Evolutionary conservation across 2,797 vertebrate species (phyloP).

Genomic region (Pipistrellus pygmaeus): DNA sequence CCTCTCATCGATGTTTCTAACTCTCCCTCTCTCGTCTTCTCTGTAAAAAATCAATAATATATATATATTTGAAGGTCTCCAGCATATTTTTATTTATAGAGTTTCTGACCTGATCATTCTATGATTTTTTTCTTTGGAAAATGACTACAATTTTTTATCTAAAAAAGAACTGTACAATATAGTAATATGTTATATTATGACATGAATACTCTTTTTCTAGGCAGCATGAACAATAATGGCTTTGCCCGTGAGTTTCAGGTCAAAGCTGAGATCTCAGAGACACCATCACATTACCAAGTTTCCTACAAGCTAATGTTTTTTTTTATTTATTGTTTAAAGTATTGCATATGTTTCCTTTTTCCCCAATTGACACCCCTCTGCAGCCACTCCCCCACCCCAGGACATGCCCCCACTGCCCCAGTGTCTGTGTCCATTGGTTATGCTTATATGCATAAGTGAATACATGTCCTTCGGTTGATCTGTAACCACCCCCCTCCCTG

Average conservation of each 20-base stretch:
- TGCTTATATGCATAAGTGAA: too few species aligned
- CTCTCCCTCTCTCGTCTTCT: too few species aligned
- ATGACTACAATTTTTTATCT: conserved; percentile 56
- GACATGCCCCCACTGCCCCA: too few species aligned
- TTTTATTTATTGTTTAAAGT: too few species aligned
- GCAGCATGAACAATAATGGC: conserved; percentile 27
- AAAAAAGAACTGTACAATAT: conserved; percentile 6
- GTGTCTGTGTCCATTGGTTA: too few species aligned
- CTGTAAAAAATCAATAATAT: too few species aligned
- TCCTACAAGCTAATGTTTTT: background rate
- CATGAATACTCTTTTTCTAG: conserved; percentile 28
- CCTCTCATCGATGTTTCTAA: too few species aligned
- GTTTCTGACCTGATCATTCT: conserved; percentile 58
- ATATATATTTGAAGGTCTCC: background rate
- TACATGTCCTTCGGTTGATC: too few species aligned
- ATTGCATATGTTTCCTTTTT: too few species aligned
- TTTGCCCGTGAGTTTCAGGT: conserved; percentile 54
- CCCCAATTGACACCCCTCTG: too few species aligned
- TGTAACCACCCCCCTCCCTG: too few species aligned
- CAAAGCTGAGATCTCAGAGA: background rate
- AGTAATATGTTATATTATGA: conserved; percentile 49
- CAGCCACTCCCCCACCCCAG: too few species aligned
- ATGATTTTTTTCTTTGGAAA: conserved; percentile 63
- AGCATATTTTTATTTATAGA: conserved; percentile 60
- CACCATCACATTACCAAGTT: background rate